Base-by-base conservation (phyloP, 2,888 invertebrate species). In the Malthinus seriepunctatus region DNA sequence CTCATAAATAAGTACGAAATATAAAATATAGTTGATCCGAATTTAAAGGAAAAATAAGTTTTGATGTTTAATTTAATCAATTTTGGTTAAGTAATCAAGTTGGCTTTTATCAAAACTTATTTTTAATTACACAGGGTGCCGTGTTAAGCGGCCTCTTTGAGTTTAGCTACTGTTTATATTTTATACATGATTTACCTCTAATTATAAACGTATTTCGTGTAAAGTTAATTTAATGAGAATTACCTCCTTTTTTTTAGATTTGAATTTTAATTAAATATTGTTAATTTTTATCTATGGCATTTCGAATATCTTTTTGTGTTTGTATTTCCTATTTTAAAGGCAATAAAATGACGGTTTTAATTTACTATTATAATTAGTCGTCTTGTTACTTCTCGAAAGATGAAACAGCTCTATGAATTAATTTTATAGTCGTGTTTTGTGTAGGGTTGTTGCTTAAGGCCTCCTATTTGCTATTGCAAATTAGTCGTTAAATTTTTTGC, bases 161-260 rank as follows among this genome's bases (percentile, higher is more conserved):
- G 48, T 61, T 53, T 44, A 45, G 63, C 64, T 65, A 65, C 64
- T 63, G 64, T 65, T 65, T 63, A 58, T 59, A 61, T 49, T 55
- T 47, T 53, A 63, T 23, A 65, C 61, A 63, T 65, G 64, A 65
- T 65, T 65, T 65, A 65, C 56, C 53, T 63, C 59, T 65, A 65
- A 65, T 65, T 65, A 65, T 63, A 65, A 58, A 56, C 54, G 59
- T 39, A 39, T 45, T 31, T 39, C 53, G 44, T 62, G 60, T 60
- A 60, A 50, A 60, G 64, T 56, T 62, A 62, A 63, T 63, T 63
- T 63, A 62, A 53, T 46, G 35, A 54, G 53, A 59, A 56, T 56
- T 63, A 23, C 23, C 23, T 5, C 3, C 23, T 63, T 56, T 63
- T 56, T 46, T 57, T 34, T 47, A 46, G 11, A 53, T 45, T 52